Base-by-base conservation (phyloP, 2,888 invertebrate species). In the Boloria euphrosyne region DNA sequence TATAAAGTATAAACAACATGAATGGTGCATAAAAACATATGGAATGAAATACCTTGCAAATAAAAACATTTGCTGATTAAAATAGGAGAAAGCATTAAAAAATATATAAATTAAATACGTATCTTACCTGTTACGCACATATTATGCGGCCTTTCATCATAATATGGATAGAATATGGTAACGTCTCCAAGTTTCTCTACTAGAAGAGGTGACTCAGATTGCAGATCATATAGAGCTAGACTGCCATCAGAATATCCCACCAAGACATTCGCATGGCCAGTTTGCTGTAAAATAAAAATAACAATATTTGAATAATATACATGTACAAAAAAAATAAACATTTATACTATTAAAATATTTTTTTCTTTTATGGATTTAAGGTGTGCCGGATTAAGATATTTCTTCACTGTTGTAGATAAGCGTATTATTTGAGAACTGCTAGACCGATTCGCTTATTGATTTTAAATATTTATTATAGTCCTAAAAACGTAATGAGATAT, bases 181-280 rank as follows among this genome's bases (percentile, higher is more conserved):
- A 92, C 79, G 4, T 84, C 89, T 43, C 86, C 80, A 66, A 87
- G 81, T 54, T 79, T 80, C 4, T 76, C 81, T 55, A 76, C 83
- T 53, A 95, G 76, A 13, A 95, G 75, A 1, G 93, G 88, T 0
- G 95, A 94, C 16, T 88, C 82, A 1, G 85, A 86, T 0, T 78
- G 81, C 17, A 96, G 75, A 79, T 96, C 92, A 88, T 93, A 96
- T n/a, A 94, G 80, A 4, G 94, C 95, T 2, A 94, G 92, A 43
- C 94, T 88, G 0, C 96, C 96, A 78, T 95, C 94, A 0, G 94
- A 90, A 77, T 95, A 96, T 2, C 95, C 95, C 2, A 94, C 95
- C n/a, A 93, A 92, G 54, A 96, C 82, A 44, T 88, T 83, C 10
- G 85, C 84, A 74, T 94, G 94, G 0, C 89, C 93, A 72, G 84